Conservation (phyloP, 2,797 vertebrate species). For the Sebastes itinus region DNA sequence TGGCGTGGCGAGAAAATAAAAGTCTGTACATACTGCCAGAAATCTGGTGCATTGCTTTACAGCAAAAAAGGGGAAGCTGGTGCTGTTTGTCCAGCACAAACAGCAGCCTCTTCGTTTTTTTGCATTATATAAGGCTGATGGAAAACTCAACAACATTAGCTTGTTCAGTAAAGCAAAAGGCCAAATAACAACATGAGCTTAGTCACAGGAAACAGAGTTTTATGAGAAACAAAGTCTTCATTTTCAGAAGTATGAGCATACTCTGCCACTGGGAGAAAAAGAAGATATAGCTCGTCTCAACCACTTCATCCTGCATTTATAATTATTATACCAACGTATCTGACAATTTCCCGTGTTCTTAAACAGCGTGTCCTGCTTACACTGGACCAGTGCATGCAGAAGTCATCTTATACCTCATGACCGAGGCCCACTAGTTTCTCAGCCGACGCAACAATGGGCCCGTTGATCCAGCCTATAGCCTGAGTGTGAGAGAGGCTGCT, state of each 20-base stretch:
- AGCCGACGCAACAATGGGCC: conserved; percentile 51
- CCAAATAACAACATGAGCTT: background rate
- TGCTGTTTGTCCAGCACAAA: background rate
- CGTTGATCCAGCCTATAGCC: conserved; percentile 62
- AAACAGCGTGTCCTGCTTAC: conserved; percentile 1
- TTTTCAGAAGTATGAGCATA: background rate
- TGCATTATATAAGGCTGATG: background rate
- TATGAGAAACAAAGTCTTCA: background rate
- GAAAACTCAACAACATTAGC: background rate
- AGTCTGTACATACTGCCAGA: background rate
- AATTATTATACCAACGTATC: background rate
- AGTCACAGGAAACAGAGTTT: background rate
- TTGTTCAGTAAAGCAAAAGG: conserved; percentile 1
- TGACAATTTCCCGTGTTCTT: background rate
- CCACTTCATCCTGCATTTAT: background rate
- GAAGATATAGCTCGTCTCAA: background rate
- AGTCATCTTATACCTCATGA: conserved; percentile 64
- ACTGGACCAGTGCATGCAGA: background rate
- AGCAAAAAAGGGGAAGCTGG: background rate
- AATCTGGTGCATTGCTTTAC: background rate
- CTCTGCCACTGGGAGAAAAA: background rate
- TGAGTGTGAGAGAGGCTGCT: conserved; percentile 10
- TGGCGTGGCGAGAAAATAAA: background rate
- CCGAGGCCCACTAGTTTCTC: conserved; percentile 31
- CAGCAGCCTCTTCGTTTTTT: background rate